phyloP scores from a whole-genome alignment of 2,797 vertebrate genomes.

The Sparidentex hasta region DNA sequence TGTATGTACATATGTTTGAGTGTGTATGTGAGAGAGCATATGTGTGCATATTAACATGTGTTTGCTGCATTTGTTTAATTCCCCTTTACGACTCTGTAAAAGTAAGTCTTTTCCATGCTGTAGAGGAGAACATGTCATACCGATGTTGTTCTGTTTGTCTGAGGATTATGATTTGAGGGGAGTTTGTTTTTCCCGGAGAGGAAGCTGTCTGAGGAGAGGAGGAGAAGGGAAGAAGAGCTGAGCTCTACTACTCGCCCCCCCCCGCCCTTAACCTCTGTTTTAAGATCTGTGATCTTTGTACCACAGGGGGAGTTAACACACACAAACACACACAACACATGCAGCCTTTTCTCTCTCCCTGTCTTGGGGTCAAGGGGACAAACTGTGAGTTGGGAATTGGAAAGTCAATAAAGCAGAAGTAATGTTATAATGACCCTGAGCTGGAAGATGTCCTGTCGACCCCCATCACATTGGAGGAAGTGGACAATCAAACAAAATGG shows the following conservation, averaged over 20 bases:
- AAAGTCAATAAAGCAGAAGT: conserved; percentile 88
- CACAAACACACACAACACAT: conserved; percentile 68
- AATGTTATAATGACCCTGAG: conserved; percentile 87
- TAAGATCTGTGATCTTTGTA: conserved; percentile 81
- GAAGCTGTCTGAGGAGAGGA: conserved; percentile 77
- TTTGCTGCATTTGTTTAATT: conserved; percentile 75
- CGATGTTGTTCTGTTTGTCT: conserved; percentile 65
- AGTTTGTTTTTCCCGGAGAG: conserved; percentile 72
- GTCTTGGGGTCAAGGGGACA: conserved; percentile 82
- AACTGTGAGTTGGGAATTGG: conserved; percentile 86
- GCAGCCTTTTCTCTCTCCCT: conserved; percentile 63
- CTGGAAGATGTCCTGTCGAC: conserved; percentile 82
- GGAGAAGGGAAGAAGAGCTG: conserved; percentile 63
- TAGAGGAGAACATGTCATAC: conserved; percentile 56
- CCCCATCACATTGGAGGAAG: conserved; percentile 82
- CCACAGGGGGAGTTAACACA: conserved; percentile 78
- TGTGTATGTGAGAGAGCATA: conserved; percentile 51
- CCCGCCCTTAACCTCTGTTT: conserved; percentile 69
- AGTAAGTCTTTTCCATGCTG: conserved; percentile 64
- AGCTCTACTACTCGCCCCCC: conserved; percentile 61
- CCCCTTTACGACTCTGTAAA: conserved; percentile 67
- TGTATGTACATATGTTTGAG: conserved; percentile 43
- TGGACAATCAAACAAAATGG: conserved; percentile 86
- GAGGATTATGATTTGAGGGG: conserved; percentile 62
- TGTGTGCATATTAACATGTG: conserved; percentile 79